These are phyloP conservation scores for Sebastes hopkinsi DNA, from an alignment of 2,797 vertebrate genomes.

Conservation along the genomic window DNA sequence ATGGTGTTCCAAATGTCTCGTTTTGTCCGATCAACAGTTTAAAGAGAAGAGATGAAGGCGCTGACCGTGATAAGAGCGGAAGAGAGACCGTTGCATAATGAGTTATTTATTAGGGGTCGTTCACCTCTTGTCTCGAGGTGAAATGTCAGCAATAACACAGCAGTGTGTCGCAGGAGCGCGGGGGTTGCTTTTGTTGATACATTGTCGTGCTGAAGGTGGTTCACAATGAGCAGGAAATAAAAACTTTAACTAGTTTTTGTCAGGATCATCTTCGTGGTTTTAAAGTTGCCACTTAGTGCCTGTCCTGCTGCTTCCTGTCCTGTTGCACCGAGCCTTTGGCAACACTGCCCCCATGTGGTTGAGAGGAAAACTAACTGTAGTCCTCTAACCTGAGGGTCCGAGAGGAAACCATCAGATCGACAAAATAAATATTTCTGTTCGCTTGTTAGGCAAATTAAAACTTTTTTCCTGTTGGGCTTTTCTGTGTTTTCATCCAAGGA, in stretches of 20 bases:
- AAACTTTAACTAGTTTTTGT: slow-evolving; percentile 25
- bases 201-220: not conserved
- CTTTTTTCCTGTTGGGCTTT: slow-evolving; percentile 9
- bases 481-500: not conserved
- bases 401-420: not conserved
- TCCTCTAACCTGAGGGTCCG: slow-evolving; percentile 5
- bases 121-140: slow-evolving; percentile 49
- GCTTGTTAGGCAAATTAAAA: slow-evolving; percentile 1
- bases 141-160: slow-evolving; percentile 44
- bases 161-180: not conserved
- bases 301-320: slow-evolving; percentile 42
- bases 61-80: not conserved
- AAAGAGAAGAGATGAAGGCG: not conserved
- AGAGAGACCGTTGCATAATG: slow-evolving; percentile 43
- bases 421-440: not conserved
- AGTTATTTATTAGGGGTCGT: slow-evolving; percentile 67
- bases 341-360: slow-evolving; percentile 75
- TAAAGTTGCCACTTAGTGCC: slow-evolving; percentile 40
- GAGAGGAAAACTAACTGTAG: not conserved
- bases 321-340: slow-evolving; percentile 52
- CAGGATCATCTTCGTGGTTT: slow-evolving; percentile 25
- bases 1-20: not conserved
- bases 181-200: not conserved
- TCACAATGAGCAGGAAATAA: slow-evolving; percentile 6
- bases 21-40: not conserved